Percentiles rank a stretch among this genome's conserved stretches.
These are phyloP conservation scores for Darevskia nairensis DNA, from an alignment of 2,797 vertebrate genomes.

Conservation along the genomic window DNA sequence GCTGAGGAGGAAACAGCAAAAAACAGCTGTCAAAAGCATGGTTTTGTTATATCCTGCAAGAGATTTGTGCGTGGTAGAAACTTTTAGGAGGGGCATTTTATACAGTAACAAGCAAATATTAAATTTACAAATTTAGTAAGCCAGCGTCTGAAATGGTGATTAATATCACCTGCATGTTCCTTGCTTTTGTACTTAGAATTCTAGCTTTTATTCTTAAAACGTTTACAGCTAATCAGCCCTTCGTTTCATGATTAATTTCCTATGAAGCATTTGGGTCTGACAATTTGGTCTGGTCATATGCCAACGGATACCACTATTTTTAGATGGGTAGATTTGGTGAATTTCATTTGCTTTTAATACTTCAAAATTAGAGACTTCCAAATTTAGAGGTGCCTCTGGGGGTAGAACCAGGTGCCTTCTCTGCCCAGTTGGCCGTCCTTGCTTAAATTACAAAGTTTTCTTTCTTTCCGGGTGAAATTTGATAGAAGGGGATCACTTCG, in stretches of 20 bases:
- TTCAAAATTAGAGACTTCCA: neutral
- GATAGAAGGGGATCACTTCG: slow-evolving; percentile 26
- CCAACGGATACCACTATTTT: neutral
- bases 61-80: neutral
- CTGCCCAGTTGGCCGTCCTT: neutral
- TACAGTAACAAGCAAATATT: too few species aligned
- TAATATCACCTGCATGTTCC: too few species aligned
- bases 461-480: slow-evolving; percentile 36
- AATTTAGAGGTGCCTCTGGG: neutral
- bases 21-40: neutral
- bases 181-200: neutral
- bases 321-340: neutral
- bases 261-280: neutral
- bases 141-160: too few species aligned
- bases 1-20: neutral
- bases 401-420: neutral
- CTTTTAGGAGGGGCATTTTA: too few species aligned
- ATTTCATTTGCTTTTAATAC: neutral
- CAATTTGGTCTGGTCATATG: neutral
- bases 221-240: neutral
- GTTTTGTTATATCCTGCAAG: neutral
- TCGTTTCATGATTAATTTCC: neutral
- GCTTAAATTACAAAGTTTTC: slow-evolving; percentile 8
- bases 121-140: too few species aligned
- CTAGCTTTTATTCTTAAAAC: neutral